A percentile compares a stretch with the other conserved stretches of the same genome.
Conservation (phyloP, 1,140 invertebrate species). For the Periplaneta americana region DNA sequence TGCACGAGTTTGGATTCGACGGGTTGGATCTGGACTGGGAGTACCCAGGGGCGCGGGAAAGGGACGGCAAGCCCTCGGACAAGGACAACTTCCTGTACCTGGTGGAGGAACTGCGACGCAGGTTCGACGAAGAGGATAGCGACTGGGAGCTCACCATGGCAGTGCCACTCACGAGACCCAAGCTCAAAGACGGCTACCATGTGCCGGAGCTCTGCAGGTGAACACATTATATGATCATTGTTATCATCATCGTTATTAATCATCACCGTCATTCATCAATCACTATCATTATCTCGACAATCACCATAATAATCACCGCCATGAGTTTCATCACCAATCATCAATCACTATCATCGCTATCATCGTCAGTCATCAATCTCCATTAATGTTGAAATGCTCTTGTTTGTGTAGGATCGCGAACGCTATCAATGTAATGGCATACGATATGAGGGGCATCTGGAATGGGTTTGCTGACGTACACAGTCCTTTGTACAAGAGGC, state of each 20-base stretch:
- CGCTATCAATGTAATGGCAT: slow-evolving; percentile 85
- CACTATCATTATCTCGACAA: no score
- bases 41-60: slow-evolving; percentile 77
- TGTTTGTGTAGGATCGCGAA: slow-evolving; percentile 46
- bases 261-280: no score
- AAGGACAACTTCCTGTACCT: slow-evolving; percentile 76
- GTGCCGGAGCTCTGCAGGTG: slow-evolving; percentile 60
- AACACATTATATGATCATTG: no score
- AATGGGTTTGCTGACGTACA: slow-evolving; percentile 83
- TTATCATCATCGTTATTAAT: no score
- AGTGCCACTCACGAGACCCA: slow-evolving; percentile 55
- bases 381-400: no score
- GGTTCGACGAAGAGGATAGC: slow-evolving; percentile 65
- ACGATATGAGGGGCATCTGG: slow-evolving; percentile 89
- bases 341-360: no score
- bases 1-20: slow-evolving; percentile 71
- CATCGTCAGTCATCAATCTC: no score
- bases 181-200: slow-evolving; percentile 71
- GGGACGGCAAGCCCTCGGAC: slow-evolving; percentile 76
- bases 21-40: slow-evolving; percentile 83
- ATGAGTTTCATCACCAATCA: no score
- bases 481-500: slow-evolving; percentile 75
- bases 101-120: slow-evolving; percentile 70
- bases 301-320: no score
- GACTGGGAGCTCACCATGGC: slow-evolving; percentile 88